Base-by-base conservation (phyloP, 37 sponge, comb jelly and placozoan species). In the Tethya wilhelma region DNA sequence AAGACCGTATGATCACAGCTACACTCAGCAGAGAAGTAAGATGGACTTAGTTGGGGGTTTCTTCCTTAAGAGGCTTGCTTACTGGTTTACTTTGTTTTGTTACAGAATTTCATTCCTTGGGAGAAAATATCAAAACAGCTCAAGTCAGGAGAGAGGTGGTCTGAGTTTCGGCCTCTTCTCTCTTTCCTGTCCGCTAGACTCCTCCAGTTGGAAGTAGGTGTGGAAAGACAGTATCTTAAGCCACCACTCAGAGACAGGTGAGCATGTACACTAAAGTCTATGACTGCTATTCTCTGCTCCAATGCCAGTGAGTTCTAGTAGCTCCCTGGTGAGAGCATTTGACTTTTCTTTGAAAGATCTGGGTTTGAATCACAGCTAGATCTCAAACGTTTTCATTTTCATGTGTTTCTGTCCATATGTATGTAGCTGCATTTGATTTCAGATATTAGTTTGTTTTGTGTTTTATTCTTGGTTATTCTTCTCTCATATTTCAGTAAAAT, bases 231-330 rank as follows among this genome's bases (percentile, higher is more conserved):
- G 44, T 90, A 87, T 58, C 74, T 97, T 60, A 94, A 94, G 53
- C 95, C 95, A 17, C 98, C 98, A 0, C 82, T 97, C 42, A 69
- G 80, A 75, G 90, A 94, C 19, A 64, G 38, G 84, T 75, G 23
- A 73, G 64, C 37, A n/a, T 57, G 46, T 57, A 14, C 38, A 62
- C 29, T n/a, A 28, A 4, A 14, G 23, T 58, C 59, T 58, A n/a
- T 28, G 23, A 3, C 26, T 9, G 4, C 14, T 58, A n/a, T 58
- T 28, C 26, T 9, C 26, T 58, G 2, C 5, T 58, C 26, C 59
- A 4, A n/a, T 58, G 12, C 14, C 17, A n/a, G n/a, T n/a, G n/a
- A n/a, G n/a, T n/a, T n/a, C n/a, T n/a, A n/a, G n/a, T n/a, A n/a
- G n/a, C n/a, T n/a, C n/a, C n/a, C n/a, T n/a, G n/a, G n/a, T n/a